Conservation (phyloP, 2,113 vertebrate species). For the Psittacara wagleri region DNA sequence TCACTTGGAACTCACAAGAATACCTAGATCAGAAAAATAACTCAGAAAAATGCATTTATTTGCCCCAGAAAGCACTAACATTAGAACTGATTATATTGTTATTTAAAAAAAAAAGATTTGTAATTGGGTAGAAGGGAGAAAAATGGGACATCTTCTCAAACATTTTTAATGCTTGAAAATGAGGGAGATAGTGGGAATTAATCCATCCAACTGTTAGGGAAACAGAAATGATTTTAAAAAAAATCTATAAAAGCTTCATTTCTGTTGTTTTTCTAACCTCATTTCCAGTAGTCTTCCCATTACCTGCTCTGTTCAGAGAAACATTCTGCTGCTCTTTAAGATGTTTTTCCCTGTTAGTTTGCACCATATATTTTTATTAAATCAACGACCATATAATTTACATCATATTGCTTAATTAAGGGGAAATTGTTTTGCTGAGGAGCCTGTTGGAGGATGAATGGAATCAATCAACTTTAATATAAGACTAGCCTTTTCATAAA, state of each 20-base stretch:
- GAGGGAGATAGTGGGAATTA: neutral
- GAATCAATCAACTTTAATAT: slow-evolving; percentile 26
- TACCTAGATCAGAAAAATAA: neutral
- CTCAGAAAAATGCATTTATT: neutral
- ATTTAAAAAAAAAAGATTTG: neutral
- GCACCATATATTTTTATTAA: slow-evolving; percentile 48
- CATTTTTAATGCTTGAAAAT: neutral
- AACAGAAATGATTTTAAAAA: neutral
- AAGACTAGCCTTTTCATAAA: slow-evolving; percentile 32
- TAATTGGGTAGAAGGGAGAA: neutral
- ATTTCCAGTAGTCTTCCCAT: neutral
- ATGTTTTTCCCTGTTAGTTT: neutral
- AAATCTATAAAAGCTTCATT: neutral
- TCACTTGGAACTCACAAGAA: neutral
- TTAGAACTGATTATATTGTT: neutral
- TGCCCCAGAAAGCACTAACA: neutral
- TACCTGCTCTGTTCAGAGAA: neutral
- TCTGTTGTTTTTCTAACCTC: slow-evolving; percentile 12
- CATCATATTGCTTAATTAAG: slow-evolving; percentile 46
- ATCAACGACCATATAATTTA: slow-evolving; percentile 36
- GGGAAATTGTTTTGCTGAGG: slow-evolving; percentile 29
- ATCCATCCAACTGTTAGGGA: neutral
- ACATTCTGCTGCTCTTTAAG: neutral
- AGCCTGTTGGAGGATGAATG: slow-evolving; percentile 6
- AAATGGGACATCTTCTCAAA: neutral